phyloP scores from a whole-genome alignment of 2,113 vertebrate genomes.

The Pluvialis apricaria region DNA sequence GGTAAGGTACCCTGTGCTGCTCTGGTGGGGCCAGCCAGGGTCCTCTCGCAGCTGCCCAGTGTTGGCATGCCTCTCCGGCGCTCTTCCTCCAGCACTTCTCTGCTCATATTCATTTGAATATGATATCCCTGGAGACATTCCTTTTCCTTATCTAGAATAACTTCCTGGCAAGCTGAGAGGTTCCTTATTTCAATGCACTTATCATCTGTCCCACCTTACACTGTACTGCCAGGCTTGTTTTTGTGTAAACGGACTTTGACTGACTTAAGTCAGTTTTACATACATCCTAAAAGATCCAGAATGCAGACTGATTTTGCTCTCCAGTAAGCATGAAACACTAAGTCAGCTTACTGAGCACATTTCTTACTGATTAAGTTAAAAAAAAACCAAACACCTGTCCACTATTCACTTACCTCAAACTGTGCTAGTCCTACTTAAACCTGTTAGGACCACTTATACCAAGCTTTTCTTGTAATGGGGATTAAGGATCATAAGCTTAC shows the following conservation, averaged over 20 bases:
- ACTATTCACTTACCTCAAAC: neutral
- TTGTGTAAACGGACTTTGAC: neutral
- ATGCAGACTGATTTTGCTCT: neutral
- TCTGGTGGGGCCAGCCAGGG: neutral
- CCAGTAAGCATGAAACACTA: neutral
- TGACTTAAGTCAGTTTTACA: neutral
- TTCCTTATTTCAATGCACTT: neutral
- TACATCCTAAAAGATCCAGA: neutral
- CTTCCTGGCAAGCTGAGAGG: neutral
- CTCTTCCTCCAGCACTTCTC: neutral
- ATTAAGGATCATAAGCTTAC: neutral
- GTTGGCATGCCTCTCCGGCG: accelerated
- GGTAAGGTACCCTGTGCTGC: neutral
- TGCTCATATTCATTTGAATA: neutral
- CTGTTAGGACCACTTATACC: neutral
- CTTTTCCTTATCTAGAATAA: neutral
- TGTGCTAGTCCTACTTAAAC: neutral
- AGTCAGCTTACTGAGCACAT: neutral
- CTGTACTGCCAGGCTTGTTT: neutral
- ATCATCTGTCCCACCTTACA: neutral
- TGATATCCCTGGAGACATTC: neutral
- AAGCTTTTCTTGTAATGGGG: neutral
- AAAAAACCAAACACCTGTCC: neutral
- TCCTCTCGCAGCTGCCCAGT: neutral
- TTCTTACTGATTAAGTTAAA: neutral